Percentiles rank a stretch among this genome's conserved stretches.
Evolutionary conservation across 2,113 vertebrate species (phyloP).

Genomic region (Stegastes partitus): DNA sequence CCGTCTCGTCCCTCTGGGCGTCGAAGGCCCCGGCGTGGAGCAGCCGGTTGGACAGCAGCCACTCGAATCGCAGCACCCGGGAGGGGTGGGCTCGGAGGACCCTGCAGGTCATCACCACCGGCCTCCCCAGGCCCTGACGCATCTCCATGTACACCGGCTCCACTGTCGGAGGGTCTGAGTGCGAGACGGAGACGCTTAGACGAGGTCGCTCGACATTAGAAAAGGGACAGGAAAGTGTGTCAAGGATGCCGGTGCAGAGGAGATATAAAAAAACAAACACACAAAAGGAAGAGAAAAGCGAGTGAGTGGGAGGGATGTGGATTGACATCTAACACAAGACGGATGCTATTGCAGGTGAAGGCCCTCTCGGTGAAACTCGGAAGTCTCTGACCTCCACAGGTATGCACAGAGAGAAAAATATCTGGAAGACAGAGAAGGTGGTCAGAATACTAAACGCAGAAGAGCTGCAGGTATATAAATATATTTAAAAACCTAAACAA

Average conservation of each 20-base stretch:
- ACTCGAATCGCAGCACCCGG: slow-evolving; percentile 93
- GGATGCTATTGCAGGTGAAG: slow-evolving; percentile 29
- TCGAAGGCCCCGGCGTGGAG: slow-evolving; percentile 90
- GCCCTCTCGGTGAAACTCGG: neutral
- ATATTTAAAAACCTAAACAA: slow-evolving; percentile 6
- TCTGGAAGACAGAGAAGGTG: slow-evolving; percentile 15
- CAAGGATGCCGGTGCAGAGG: slow-evolving; percentile 80
- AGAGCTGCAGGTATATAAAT: neutral
- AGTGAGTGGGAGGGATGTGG: neutral
- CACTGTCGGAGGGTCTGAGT: slow-evolving; percentile 92
- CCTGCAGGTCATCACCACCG: slow-evolving; percentile 93
- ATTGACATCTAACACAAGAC: neutral
- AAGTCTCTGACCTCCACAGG: slow-evolving; percentile 27
- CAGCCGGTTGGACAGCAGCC: slow-evolving; percentile 91
- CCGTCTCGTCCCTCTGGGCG: slow-evolving; percentile 91
- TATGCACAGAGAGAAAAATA: neutral
- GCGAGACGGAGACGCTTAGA: slow-evolving; percentile 25
- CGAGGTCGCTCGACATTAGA: slow-evolving; percentile 25
- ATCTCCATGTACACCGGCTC: slow-evolving; percentile 93
- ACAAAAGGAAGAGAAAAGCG: slow-evolving; percentile 5
- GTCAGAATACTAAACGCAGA: neutral
- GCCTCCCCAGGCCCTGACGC: slow-evolving; percentile 92
- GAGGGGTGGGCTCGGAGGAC: slow-evolving; percentile 94
- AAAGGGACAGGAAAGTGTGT: slow-evolving; percentile 9
- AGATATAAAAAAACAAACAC: neutral